phyloP scores from a whole-genome alignment of 35 echinoderm and acorn worm species.

The Lytechinus variegatus region DNA sequence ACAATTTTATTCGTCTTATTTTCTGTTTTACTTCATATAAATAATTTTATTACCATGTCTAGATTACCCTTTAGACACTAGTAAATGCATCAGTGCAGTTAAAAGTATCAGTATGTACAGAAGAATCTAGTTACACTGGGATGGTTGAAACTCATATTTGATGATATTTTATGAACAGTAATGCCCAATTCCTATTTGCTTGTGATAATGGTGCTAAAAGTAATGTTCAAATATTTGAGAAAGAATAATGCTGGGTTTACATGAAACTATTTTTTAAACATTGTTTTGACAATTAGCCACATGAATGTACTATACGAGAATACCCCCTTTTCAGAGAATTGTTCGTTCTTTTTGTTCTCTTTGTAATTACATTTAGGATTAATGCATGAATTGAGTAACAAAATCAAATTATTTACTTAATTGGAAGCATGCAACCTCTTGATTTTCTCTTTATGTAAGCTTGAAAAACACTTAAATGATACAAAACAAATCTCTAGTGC shows the following conservation, averaged over 20 bases:
- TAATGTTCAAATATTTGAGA: not conserved
- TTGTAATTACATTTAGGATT: not conserved
- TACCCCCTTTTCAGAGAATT: not conserved
- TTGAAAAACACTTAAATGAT: not conserved
- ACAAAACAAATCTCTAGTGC: not conserved
- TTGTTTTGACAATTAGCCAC: not conserved
- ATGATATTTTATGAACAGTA: not conserved
- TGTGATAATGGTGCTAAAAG: not conserved
- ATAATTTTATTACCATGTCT: too few relatives aligned
- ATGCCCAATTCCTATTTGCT: not conserved
- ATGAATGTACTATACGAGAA: not conserved
- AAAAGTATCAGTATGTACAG: too few relatives aligned
- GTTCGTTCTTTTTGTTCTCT: not conserved
- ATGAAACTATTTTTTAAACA: not conserved
- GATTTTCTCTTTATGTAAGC: not conserved
- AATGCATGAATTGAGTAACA: not conserved
- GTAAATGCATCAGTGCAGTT: too few relatives aligned
- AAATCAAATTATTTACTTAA: not conserved
- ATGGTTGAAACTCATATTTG: not conserved
- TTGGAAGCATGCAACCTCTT: not conserved
- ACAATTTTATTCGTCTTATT: too few relatives aligned
- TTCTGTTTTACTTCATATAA: too few relatives aligned
- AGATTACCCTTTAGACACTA: too few relatives aligned
- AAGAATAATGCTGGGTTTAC: not conserved
- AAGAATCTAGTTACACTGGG: not conserved